Evolutionary conservation across 2,797 vertebrate genomes (phyloP).

Genomic region (Diglossa cyanea): DNA sequence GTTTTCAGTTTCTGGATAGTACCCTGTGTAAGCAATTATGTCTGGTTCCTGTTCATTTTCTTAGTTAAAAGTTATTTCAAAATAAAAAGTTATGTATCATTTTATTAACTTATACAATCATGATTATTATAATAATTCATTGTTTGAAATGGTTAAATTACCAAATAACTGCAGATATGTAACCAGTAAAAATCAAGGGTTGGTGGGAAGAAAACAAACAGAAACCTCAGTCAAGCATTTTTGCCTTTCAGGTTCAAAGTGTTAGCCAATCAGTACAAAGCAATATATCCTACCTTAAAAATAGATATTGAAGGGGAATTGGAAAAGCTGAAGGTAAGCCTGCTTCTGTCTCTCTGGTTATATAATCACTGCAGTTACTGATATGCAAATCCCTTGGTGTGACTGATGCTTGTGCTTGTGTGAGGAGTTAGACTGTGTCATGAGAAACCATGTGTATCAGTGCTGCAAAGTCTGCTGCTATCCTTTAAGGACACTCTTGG

Average conservation of each 20-base stretch:
- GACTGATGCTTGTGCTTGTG: neutral
- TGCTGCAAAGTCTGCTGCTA: neutral
- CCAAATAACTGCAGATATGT: neutral
- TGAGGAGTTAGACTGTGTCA: neutral
- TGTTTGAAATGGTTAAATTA: neutral
- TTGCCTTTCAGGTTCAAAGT: slow-evolving; percentile 87
- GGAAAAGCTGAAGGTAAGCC: slow-evolving; percentile 87
- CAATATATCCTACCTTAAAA: slow-evolving; percentile 92
- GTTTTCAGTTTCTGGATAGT: neutral
- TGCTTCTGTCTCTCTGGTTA: neutral
- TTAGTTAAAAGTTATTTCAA: neutral
- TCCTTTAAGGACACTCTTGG: neutral
- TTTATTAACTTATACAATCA: neutral
- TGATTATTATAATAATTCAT: neutral
- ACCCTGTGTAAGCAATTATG: neutral
- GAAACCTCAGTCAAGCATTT: neutral
- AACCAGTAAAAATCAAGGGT: neutral
- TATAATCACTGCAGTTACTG: neutral
- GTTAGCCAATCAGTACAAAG: slow-evolving; percentile 92
- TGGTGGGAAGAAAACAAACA: neutral
- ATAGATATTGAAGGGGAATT: slow-evolving; percentile 94
- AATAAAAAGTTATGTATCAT: neutral
- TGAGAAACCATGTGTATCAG: neutral
- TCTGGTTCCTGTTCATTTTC: neutral
- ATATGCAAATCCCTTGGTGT: rapidly evolving